Evolutionary conservation across 2,888 invertebrate species (phyloP).

Genomic region (Sceliomorpha sp.): DNA sequence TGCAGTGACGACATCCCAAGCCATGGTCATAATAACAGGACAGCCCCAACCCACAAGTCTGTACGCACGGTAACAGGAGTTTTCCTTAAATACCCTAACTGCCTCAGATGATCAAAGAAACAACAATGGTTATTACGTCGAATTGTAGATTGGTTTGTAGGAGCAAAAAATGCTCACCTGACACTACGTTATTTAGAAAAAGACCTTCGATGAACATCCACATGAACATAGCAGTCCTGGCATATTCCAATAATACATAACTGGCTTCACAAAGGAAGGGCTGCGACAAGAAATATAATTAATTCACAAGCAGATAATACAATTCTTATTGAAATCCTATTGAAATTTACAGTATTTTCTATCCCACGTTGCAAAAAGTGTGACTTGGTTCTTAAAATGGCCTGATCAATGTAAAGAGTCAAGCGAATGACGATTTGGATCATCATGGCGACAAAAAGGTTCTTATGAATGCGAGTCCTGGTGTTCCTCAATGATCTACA

Average conservation of each 20-base stretch:
- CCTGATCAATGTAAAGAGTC: conserved; percentile 88
- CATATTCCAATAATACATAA: conserved; percentile 92
- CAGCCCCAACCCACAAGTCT: conserved; percentile 88
- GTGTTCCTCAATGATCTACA: conserved; percentile 88
- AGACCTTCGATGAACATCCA: conserved; percentile 99
- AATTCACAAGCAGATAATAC: no score
- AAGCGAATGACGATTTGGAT: conserved; percentile 88
- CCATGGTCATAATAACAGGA: conserved; percentile 85
- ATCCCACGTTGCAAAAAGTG: conserved; percentile 81
- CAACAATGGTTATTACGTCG: neutral
- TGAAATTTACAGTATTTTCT: conserved; percentile 84
- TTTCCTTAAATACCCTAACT: conserved; percentile 86
- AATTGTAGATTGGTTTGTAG: neutral
- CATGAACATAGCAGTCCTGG: conserved; percentile 94
- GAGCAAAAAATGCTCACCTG: conserved; percentile 80
- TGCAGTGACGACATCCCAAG: conserved; percentile 86
- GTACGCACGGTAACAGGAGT: conserved; percentile 84
- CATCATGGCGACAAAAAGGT: conserved; percentile 90
- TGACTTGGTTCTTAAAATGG: conserved; percentile 79
- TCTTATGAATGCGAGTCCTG: conserved; percentile 92
- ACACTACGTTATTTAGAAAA: conserved; percentile 92
- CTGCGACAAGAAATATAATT: conserved; percentile 81
- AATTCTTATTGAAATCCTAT: no score
- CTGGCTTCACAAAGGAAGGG: conserved; percentile 89
- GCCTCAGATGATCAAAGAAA: conserved; percentile 42